Percentiles rank a stretch among this genome's conserved stretches.
Evolutionary conservation across 2,888 invertebrate genomes (phyloP).

Genomic region (Leptinotarsa juncta): DNA sequence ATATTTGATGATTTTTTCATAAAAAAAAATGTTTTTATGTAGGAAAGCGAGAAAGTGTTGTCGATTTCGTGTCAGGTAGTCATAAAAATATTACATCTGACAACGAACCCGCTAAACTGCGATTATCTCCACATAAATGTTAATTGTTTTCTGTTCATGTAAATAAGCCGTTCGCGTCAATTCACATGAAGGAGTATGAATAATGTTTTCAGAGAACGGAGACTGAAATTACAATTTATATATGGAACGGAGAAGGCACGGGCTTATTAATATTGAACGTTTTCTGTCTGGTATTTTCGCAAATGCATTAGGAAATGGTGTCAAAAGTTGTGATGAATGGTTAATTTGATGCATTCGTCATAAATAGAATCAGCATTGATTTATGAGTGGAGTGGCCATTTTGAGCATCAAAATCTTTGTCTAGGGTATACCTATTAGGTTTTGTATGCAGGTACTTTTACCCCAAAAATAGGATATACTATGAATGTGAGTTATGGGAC

Average conservation of each 20-base stretch:
- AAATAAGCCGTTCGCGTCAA: slow-evolving; percentile 11
- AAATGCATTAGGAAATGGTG: not conserved
- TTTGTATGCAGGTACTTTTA: too few species aligned
- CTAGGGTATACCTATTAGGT: too few species aligned
- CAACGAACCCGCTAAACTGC: not conserved
- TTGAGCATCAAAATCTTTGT: not conserved
- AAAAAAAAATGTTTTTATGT: too few species aligned
- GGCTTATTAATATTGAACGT: slow-evolving; percentile 19
- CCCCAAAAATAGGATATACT: too few species aligned
- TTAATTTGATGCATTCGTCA: not conserved
- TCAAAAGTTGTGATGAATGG: not conserved
- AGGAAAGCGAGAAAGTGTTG: not conserved
- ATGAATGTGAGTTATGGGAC: too few species aligned
- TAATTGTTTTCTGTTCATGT: slow-evolving; percentile 19
- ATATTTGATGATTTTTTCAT: too few species aligned
- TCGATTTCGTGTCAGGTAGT: not conserved
- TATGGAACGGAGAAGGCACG: not conserved
- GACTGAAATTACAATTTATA: slow-evolving; percentile 10
- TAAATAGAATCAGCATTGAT: too few species aligned
- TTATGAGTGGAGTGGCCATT: not conserved
- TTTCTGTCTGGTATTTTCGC: slow-evolving; percentile 4
- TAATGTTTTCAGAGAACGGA: not conserved
- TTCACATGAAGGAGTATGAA: slow-evolving; percentile 11
- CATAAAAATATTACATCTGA: not conserved
- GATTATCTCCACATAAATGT: slow-evolving; percentile 9